Evolutionary conservation across 1,140 invertebrate genomes (phyloP).

Genomic region (Drosophila sp.): DNA sequence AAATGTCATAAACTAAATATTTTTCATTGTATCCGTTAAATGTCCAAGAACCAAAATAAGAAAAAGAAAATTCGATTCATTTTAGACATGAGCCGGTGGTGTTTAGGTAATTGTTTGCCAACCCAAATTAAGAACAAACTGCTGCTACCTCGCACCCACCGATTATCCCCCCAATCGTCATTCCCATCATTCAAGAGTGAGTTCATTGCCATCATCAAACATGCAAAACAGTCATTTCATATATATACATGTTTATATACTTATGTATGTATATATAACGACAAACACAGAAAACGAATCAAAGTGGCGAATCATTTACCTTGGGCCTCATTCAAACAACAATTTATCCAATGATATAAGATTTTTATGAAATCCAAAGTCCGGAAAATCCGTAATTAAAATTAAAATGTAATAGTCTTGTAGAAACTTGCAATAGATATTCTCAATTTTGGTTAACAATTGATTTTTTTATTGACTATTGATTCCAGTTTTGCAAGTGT

Average conservation of each 20-base stretch:
- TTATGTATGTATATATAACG: no score
- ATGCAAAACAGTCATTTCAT: constrained; percentile 73
- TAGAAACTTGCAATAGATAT: no score
- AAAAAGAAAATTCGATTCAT: constrained; percentile 19
- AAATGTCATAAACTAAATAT: constrained; percentile 8
- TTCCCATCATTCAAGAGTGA: constrained; percentile 18
- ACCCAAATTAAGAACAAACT: constrained; percentile 9
- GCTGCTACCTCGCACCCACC: not conserved
- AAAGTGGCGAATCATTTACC: constrained; percentile 65
- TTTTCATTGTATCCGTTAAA: constrained; percentile 27
- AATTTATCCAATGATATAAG: not conserved
- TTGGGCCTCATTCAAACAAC: constrained; percentile 35
- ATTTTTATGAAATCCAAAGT: no score
- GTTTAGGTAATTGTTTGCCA: constrained; percentile 52
- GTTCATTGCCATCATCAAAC: constrained; percentile 67
- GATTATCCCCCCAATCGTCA: not conserved
- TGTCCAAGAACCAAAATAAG: constrained; percentile 12
- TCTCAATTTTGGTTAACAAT: no score
- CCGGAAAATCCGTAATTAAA: no score
- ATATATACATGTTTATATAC: constrained; percentile 10
- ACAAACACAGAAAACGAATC: constrained; percentile 30
- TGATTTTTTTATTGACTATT: no score
- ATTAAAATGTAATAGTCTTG: no score
- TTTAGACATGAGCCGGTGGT: constrained; percentile 26
- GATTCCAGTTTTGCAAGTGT: not conserved